A percentile compares a stretch with the other conserved stretches of the same genome.
phyloP scores from a whole-genome alignment of 1,140 invertebrate species.

The Aphidius ervi region DNA sequence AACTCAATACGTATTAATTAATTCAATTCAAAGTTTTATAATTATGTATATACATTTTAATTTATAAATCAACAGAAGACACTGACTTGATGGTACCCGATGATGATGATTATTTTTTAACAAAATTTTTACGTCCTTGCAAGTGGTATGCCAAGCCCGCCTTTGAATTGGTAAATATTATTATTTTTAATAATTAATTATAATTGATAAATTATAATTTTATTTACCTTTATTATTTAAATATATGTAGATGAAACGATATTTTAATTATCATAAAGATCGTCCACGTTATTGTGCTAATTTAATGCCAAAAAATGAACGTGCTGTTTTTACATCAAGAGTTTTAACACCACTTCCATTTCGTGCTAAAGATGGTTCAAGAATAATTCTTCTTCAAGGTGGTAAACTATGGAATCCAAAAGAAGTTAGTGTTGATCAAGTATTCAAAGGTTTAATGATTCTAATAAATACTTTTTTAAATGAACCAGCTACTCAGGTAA shows the following conservation, averaged over 20 bases:
- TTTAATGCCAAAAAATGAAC: constrained; percentile 52
- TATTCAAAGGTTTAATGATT: constrained; percentile 59
- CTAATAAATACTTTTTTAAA: constrained; percentile 53
- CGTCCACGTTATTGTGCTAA: constrained; percentile 54
- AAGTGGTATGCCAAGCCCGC: constrained; percentile 52
- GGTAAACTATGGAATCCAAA: constrained; percentile 67
- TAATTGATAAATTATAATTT: constrained; percentile 2
- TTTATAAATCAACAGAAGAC: constrained; percentile 35
- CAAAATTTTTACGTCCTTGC: constrained; percentile 47
- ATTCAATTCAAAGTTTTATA: too few relatives aligned
- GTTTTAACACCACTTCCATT: constrained; percentile 58
- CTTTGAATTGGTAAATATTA: constrained; percentile 34
- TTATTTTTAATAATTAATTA: neutral
- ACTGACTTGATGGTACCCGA: constrained; percentile 40
- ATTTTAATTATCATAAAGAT: constrained; percentile 56
- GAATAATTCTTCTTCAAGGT: constrained; percentile 56
- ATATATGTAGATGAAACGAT: constrained; percentile 55
- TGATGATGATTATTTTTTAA: constrained; percentile 36
- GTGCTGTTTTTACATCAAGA: constrained; percentile 52
- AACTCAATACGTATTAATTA: too few relatives aligned
- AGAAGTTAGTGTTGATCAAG: constrained; percentile 52
- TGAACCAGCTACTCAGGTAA: constrained; percentile 61
- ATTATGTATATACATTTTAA: too few relatives aligned
- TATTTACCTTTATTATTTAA: neutral
- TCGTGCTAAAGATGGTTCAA: constrained; percentile 54